These are phyloP conservation scores for Pangasius krempfi DNA, from an alignment of 2,797 vertebrate genomes.

Conservation along the genomic window DNA sequence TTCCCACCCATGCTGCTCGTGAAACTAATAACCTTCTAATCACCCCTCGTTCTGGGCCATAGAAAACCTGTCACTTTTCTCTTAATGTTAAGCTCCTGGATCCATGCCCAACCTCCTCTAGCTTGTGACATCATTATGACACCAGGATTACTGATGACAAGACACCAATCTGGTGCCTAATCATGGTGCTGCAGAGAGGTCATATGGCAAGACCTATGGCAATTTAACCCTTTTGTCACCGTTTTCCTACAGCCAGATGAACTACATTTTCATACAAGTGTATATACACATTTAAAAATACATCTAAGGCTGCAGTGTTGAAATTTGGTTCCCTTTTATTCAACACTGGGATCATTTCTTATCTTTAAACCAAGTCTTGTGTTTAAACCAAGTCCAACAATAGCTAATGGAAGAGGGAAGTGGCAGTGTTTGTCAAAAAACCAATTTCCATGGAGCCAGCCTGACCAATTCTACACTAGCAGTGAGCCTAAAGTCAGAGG, in stretches of 20 bases:
- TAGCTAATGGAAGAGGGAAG: not conserved
- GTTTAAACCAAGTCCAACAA: not conserved
- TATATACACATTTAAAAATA: not conserved
- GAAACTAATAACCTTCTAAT: not conserved
- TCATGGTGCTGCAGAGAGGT: slow-evolving; percentile 44
- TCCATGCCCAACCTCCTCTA: slow-evolving; percentile 16
- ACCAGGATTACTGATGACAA: slow-evolving; percentile 41
- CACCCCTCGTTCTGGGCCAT: not conserved
- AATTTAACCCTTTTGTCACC: slow-evolving; percentile 42
- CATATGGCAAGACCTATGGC: slow-evolving; percentile 43
- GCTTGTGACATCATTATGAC: slow-evolving; percentile 40
- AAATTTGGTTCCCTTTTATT: not conserved
- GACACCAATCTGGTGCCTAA: slow-evolving; percentile 37
- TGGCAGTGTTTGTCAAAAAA: not conserved
- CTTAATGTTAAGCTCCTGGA: slow-evolving; percentile 19
- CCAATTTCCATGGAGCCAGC: not conserved
- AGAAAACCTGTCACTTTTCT: slow-evolving; percentile 11
- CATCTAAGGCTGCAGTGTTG: not conserved
- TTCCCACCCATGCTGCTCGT: not conserved
- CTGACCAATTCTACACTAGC: not conserved
- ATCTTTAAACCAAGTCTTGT: not conserved
- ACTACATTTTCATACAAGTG: not conserved
- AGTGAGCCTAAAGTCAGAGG: not conserved
- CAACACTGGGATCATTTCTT: not conserved
- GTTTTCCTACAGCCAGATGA: not conserved